Evolutionary conservation across 2,113 vertebrate species (phyloP).

Genomic region (Tupaia chinensis): DNA sequence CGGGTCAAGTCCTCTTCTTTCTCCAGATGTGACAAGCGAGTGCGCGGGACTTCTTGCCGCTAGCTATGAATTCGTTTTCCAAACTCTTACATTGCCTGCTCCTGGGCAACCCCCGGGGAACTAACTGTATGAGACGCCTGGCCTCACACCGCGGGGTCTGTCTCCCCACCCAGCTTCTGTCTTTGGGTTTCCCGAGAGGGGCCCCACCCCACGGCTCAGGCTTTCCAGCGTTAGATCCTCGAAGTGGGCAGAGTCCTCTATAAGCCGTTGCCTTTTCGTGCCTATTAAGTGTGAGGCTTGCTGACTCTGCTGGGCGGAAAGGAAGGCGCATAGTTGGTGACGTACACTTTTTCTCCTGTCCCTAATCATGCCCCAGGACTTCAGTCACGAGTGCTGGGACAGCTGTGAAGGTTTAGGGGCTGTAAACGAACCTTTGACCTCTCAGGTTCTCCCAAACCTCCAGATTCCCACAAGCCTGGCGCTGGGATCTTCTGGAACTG

Average conservation of each 20-base stretch:
- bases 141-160: neutral
- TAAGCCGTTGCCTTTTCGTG: neutral
- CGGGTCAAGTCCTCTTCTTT: neutral
- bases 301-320: neutral
- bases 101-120: neutral
- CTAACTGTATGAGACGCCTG: neutral
- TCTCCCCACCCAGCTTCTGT: neutral
- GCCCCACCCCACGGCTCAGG: neutral
- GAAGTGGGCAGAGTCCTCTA: neutral
- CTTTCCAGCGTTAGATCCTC: neutral
- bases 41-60: neutral
- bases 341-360: neutral
- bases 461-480: neutral
- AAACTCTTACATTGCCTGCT: neutral
- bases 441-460: neutral
- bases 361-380: neutral
- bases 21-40: too few species aligned
- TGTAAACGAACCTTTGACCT: neutral
- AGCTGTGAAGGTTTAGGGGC: neutral
- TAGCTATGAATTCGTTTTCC: neutral
- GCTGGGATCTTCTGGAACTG: neutral
- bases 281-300: neutral
- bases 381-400: neutral
- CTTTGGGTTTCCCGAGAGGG: neutral
- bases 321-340: neutral